Conservation (phyloP, 2,113 vertebrate genomes). For the Pithys albifrons region DNA sequence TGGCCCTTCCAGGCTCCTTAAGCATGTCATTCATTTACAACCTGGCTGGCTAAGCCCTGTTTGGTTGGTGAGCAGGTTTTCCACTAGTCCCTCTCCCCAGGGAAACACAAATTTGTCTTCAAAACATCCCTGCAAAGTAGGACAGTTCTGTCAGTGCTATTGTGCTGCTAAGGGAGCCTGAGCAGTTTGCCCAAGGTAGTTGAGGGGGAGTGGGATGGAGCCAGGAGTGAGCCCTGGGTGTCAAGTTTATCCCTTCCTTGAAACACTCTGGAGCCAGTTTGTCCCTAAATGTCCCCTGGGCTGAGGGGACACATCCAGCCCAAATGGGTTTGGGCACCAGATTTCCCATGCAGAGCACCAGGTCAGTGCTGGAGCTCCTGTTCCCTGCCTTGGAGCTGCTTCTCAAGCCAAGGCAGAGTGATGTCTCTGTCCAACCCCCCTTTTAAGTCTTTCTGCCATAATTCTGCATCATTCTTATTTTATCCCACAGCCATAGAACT, state of each 20-base stretch:
- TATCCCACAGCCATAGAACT: fast-evolving
- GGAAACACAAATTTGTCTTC: slow-evolving; percentile 16
- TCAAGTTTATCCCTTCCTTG: fast-evolving
- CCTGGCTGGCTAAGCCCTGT: not conserved
- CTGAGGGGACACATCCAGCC: not conserved
- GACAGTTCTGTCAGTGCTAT: not conserved
- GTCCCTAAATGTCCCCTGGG: not conserved
- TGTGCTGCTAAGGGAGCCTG: not conserved
- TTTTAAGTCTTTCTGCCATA: not conserved
- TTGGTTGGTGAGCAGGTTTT: not conserved
- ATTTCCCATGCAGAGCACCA: not conserved
- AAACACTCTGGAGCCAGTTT: not conserved
- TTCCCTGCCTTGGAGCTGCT: not conserved
- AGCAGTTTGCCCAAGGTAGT: not conserved
- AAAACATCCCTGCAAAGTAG: slow-evolving; percentile 18
- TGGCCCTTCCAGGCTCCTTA: not conserved
- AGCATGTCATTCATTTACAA: not conserved
- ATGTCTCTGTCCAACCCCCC: not conserved
- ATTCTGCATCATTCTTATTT: not conserved
- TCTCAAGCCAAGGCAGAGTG: not conserved
- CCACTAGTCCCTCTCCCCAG: not conserved
- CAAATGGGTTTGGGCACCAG: fast-evolving
- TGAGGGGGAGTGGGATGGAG: not conserved
- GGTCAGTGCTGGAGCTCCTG: not conserved
- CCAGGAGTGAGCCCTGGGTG: not conserved